Base-by-base conservation (phyloP, 1,140 invertebrate species). In the Caenorhabditis brenneri region DNA sequence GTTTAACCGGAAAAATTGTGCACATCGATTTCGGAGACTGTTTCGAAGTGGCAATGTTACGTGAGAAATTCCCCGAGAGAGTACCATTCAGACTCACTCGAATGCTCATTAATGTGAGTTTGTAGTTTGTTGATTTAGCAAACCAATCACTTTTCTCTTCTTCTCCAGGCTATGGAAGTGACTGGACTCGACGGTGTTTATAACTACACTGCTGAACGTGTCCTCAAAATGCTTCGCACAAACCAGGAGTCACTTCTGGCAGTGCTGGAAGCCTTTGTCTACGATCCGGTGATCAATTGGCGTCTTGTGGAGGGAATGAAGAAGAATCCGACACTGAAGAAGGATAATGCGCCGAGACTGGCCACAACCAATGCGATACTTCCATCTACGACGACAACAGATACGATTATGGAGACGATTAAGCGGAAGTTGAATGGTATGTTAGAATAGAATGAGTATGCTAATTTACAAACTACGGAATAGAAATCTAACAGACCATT, bases 1-100 rank as follows among this genome's bases (percentile, higher is more conserved):
- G 97, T 69, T 93, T 98, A 78, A 98, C 95, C 88, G 98, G 98
- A 0, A 99, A 99, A 92, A 98, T 99, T 87, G 92, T 99, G n/a
- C 98, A 99, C 88, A 99, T 99, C 86, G 98, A 99, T 92, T 99
- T 99, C 91, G 98, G 98, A 0, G 98, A 99, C 92, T 99, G 98
- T 91, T 99, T 99, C 91, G 98, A 99, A 92, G 97, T 99, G 19
- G 97, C 98, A 1, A 98, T 99, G 94, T 98, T 96, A 0, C 93
- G 98, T 79, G 97, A 99, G 88, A 99, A 99, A 91, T 99, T 98
- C 91, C 98, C 98, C 0, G 98, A 99, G 91, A 99, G 98, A 91
- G 99, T 99, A 88, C 98, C 98, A 0, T 99, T 99, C 93, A 92
- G 98, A 16, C 92, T 99, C 19, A 99, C 98, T 0, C 93, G 98